Conservation (phyloP, 2,888 invertebrate genomes). For the Pseudococcus jackbeardsleyi region DNA sequence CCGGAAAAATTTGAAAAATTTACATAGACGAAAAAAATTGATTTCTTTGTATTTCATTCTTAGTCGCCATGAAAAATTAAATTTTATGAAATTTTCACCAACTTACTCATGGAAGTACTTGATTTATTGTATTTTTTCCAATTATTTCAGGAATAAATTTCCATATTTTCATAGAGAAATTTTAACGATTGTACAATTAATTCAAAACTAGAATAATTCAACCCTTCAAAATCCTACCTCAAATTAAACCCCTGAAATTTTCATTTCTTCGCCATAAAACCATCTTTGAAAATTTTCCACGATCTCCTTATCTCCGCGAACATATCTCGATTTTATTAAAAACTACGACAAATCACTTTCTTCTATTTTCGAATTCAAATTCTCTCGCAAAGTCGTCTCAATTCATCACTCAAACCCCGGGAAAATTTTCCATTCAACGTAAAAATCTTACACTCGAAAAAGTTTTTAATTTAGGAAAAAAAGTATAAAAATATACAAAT, state of each 20-base stretch:
- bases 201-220: not conserved
- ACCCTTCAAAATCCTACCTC: not conserved
- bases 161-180: too few species aligned
- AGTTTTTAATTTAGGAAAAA: constrained; percentile 25
- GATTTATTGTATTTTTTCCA: too few species aligned
- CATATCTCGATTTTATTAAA: not conserved
- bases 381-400: not conserved
- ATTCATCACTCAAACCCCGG: not conserved
- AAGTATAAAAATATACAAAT: not conserved
- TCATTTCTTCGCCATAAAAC: not conserved
- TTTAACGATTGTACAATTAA: too few species aligned
- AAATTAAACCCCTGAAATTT: not conserved
- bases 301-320: not conserved
- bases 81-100: too few species aligned
- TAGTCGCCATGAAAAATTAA: too few species aligned
- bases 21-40: too few species aligned
- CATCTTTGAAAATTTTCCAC: not conserved
- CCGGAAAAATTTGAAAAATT: too few species aligned
- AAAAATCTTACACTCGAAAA: not conserved
- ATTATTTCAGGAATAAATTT: too few species aligned
- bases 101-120: too few species aligned
- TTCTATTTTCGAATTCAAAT: not conserved
- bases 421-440: not conserved
- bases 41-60: too few species aligned
- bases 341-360: not conserved